These are phyloP conservation scores for Prunella strophiata DNA, from an alignment of 2,797 vertebrate species.

Conservation along the genomic window DNA sequence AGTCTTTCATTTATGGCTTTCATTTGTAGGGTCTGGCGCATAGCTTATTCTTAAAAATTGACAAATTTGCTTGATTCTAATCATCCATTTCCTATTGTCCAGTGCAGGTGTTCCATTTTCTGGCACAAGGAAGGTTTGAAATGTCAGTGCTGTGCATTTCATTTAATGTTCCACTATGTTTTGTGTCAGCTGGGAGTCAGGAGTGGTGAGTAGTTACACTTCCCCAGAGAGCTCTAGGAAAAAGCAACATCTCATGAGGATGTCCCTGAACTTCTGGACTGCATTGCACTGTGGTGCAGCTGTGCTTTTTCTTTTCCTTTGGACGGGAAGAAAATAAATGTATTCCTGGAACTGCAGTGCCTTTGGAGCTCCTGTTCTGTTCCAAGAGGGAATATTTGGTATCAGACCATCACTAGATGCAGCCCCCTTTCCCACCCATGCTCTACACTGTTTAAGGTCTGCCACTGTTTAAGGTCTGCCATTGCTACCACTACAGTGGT, in stretches of 20 bases:
- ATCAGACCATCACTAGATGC: neutral
- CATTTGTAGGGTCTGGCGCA: neutral
- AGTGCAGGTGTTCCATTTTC: constrained; percentile 54
- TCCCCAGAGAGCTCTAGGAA: constrained; percentile 20
- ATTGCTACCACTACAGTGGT: neutral
- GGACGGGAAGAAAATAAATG: neutral
- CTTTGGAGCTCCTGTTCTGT: constrained; percentile 36
- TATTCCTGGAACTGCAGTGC: constrained; percentile 2
- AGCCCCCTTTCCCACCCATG: neutral
- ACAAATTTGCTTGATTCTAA: constrained; percentile 20
- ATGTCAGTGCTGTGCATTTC: neutral
- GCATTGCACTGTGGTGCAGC: neutral
- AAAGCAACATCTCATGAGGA: constrained; percentile 19
- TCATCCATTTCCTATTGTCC: constrained; percentile 18
- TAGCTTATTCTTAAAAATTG: neutral
- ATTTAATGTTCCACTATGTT: neutral
- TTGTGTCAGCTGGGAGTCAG: neutral
- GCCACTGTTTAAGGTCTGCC: neutral
- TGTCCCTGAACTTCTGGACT: constrained; percentile 8
- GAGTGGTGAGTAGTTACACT: constrained; percentile 26
- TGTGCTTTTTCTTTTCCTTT: constrained; percentile 23
- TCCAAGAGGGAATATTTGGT: constrained; percentile 29
- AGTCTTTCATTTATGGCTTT: constrained; percentile 5
- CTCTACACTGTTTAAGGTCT: neutral
- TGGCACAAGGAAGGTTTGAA: constrained; percentile 12